A percentile compares a stretch with the other conserved stretches of the same genome.
phyloP scores from a whole-genome alignment of 2,113 vertebrate species.

The Ammodytes dubius region DNA sequence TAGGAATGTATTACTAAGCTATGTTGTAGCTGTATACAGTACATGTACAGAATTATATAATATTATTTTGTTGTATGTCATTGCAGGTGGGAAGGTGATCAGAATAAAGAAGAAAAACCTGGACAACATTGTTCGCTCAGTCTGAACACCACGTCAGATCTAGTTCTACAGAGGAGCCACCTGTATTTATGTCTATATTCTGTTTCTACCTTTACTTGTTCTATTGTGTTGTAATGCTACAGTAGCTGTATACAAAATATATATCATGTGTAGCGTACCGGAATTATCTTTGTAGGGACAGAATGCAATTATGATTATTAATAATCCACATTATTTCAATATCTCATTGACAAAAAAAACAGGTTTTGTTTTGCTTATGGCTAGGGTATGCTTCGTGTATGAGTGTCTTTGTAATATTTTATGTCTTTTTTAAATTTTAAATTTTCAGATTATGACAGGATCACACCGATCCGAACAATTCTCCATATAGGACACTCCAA shows the following conservation, averaged over 20 bases:
- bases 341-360: slow-evolving; percentile 39
- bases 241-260: slow-evolving; percentile 1
- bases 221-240: not conserved
- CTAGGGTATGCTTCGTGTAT: not conserved
- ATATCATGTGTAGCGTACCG: not conserved
- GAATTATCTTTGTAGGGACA: not conserved
- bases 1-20: not conserved
- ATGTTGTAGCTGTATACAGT: not conserved
- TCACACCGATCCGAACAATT: not conserved
- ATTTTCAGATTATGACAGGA: not conserved
- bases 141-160: slow-evolving; percentile 39
- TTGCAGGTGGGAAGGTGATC: slow-evolving; percentile 63
- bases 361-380: slow-evolving; percentile 41
- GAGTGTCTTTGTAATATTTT: not conserved
- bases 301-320: not conserved
- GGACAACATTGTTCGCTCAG: slow-evolving; percentile 46
- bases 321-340: not conserved
- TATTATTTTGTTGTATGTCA: slow-evolving; percentile 1
- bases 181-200: slow-evolving; percentile 66
- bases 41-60: not conserved
- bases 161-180: not conserved
- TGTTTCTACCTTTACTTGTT: slow-evolving; percentile 11
- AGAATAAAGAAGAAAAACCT: slow-evolving; percentile 81
- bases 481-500: not conserved
- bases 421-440: not conserved